Evolutionary conservation across 2,888 invertebrate species (phyloP), one percentile per base, ranked within the genome.

Genomic region (Xanthostigma xanthostigma): DNA sequence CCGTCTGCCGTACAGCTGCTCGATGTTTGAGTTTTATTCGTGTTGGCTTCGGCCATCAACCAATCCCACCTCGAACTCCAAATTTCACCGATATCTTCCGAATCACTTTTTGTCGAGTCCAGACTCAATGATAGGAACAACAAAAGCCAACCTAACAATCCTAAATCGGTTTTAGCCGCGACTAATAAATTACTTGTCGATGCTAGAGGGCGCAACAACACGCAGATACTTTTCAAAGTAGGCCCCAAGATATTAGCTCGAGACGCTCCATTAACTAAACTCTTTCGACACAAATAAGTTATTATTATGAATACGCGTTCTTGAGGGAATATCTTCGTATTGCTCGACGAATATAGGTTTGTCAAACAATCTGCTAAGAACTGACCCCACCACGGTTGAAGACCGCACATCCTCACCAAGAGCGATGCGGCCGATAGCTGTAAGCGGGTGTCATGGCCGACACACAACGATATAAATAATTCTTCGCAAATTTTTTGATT

Each of bases 281-380:
- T 85, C 62, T 87, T 85, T 58, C 91, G 84, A 49, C 87, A 87
- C 70, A 94, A 75, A 67, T 88, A 91, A 53, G 89, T 84, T 53
- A 93, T 69, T 51, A 93, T 70, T 55, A 92, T 83, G 60, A 94
- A 88, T 51, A 92, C 85, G 60, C 91, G 81, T 67, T 93, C 91
- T 58, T 91, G 84, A 11, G 92, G 87, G 54, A 87, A 85, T 44
- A 87, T 81, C 56, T 79, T 76, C 33, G 81, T 81, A 56, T 87
- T 85, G 41, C 82, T 79, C 0, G 84, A 81, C 1, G 84, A 81
- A 64, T 89, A 92, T 58, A 90, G 79, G 52, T 76, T 74, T 17
- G 81, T 78, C 49, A 94, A 75, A 33, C 84, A 85, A 59, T 84
- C 82, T 1, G 90, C 86, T n/a, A 94, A 72, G 60, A 88, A 90